Evolutionary conservation across 1,140 invertebrate genomes (phyloP).

Genomic region (Chironomus tepperi): DNA sequence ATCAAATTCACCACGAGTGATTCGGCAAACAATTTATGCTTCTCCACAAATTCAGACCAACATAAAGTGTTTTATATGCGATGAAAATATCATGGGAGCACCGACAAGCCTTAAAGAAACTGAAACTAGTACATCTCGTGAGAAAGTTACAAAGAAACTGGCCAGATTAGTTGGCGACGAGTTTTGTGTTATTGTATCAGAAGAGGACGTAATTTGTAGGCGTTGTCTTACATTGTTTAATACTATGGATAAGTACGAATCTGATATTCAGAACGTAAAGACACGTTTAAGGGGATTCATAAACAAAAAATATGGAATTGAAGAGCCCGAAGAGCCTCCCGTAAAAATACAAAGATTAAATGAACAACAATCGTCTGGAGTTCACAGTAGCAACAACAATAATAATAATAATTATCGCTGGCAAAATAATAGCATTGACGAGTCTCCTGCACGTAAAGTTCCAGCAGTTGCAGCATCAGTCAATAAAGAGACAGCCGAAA

Average conservation of each 20-base stretch:
- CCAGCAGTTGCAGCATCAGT: background rate
- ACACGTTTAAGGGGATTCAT: constrained; percentile 37
- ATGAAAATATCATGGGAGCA: constrained; percentile 16
- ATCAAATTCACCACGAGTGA: constrained; percentile 33
- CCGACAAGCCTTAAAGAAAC: constrained; percentile 32
- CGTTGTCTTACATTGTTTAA: constrained; percentile 39
- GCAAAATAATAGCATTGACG: constrained; percentile 30
- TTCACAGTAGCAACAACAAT: constrained; percentile 29
- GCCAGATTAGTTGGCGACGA: constrained; percentile 38
- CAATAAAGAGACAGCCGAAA: constrained; percentile 21
- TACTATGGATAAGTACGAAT: constrained; percentile 38
- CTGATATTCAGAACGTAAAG: constrained; percentile 37
- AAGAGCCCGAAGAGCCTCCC: constrained; percentile 32
- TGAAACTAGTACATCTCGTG: constrained; percentile 35
- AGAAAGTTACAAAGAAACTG: constrained; percentile 39
- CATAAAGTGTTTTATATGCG: constrained; percentile 1
- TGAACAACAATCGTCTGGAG: background rate
- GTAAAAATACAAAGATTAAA: constrained; percentile 36
- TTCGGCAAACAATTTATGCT: constrained; percentile 18
- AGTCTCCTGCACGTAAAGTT: constrained; percentile 16
- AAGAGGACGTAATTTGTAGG: constrained; percentile 38
- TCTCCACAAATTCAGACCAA: background rate
- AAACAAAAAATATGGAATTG: constrained; percentile 39
- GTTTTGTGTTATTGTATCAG: constrained; percentile 38
- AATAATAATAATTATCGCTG: constrained; percentile 29